Evolutionary conservation across 2,797 vertebrate genomes (phyloP).

Genomic region (Sebastes minor): DNA sequence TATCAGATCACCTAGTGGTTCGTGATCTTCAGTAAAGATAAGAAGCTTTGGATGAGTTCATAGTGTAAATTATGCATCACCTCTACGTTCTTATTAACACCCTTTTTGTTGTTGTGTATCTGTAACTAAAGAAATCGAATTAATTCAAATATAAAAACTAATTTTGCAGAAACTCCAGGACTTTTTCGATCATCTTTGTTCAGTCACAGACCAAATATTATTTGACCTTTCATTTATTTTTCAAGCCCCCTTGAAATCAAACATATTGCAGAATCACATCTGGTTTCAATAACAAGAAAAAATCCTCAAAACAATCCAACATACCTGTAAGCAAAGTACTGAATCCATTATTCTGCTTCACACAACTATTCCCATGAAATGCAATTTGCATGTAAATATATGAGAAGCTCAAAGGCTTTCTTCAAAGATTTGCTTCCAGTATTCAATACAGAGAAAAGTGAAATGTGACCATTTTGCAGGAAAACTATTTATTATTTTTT

Average conservation of each 20-base stretch:
- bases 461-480: not conserved
- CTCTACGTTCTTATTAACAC: not conserved
- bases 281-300: not conserved
- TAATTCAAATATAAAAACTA: too few species aligned
- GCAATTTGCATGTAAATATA: not conserved
- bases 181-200: not conserved
- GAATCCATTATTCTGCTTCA: not conserved
- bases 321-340: not conserved
- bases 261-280: not conserved
- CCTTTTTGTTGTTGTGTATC: not conserved
- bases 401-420: not conserved
- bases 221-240: not conserved
- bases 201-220: not conserved
- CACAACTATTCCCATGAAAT: not conserved
- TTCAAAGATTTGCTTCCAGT: not conserved
- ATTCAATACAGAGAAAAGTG: not conserved
- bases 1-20: not conserved
- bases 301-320: not conserved
- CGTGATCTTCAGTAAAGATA: not conserved
- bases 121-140: not conserved
- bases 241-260: slow-evolving; percentile 14
- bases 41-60: not conserved
- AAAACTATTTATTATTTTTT: not conserved
- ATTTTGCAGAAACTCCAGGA: not conserved
- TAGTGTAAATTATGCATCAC: not conserved